These are phyloP conservation scores for Diuraphis noxia DNA, from an alignment of 1,140 invertebrate species.

Conservation along the genomic window DNA sequence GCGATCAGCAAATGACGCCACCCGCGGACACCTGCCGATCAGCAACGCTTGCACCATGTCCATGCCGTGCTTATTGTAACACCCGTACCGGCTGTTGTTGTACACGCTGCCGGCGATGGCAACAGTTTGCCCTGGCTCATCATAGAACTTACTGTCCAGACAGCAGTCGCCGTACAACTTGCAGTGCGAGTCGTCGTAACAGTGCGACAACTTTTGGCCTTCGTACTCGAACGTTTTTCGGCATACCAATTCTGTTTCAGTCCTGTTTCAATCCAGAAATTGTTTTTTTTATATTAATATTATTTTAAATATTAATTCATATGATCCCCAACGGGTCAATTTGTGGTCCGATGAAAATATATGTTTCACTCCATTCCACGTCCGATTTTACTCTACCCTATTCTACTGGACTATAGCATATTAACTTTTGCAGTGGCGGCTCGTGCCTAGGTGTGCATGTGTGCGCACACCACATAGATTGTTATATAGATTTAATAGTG, in stretches of 20 bases:
- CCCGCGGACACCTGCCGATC: constrained; percentile 29
- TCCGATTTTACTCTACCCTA: too few relatives aligned
- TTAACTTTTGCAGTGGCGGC: too few relatives aligned
- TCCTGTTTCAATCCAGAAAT: not conserved
- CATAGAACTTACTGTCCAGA: constrained; percentile 12
- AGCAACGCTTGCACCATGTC: not conserved
- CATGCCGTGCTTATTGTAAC: not conserved
- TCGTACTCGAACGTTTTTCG: not conserved
- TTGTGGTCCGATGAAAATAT: too few relatives aligned
- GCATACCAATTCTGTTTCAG: not conserved
- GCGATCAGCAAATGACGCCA: not conserved
- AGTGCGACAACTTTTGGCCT: not conserved
- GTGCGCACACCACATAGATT: too few relatives aligned
- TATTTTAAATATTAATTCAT: not conserved
- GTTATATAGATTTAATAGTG: too few relatives aligned
- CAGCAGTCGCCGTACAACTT: constrained; percentile 50
- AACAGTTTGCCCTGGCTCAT: not conserved
- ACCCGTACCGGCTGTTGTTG: constrained; percentile 19
- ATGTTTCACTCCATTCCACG: not conserved
- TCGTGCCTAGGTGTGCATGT: too few relatives aligned
- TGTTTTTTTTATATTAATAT: too few relatives aligned
- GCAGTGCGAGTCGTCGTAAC: constrained; percentile 26
- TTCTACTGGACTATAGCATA: too few relatives aligned
- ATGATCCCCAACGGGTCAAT: not conserved
- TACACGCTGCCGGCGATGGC: too few relatives aligned